Percentiles rank a stretch among this genome's conserved stretches.
Evolutionary conservation across 2,888 invertebrate genomes (phyloP).

Genomic region (Pilophorus perplexus): DNA sequence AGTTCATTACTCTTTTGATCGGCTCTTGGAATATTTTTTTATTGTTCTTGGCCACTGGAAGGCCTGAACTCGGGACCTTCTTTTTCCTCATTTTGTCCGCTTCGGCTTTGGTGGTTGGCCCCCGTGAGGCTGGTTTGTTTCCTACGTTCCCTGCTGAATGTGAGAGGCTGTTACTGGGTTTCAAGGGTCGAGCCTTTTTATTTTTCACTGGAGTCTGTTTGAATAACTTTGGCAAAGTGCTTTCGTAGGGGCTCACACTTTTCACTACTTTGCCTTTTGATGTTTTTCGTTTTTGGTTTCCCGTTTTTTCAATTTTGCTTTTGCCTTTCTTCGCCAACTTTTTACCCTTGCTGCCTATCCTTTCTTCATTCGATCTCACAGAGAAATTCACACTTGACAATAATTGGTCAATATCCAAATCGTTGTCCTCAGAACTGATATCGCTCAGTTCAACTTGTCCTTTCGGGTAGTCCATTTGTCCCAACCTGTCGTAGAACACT

Average conservation of each 20-base stretch:
- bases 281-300: not conserved
- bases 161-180: not conserved
- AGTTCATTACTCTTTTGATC: not conserved
- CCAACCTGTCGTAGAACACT: conserved; percentile 23
- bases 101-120: not conserved
- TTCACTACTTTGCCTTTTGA: not conserved
- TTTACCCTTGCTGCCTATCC: not conserved
- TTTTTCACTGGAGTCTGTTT: not conserved
- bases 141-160: not conserved
- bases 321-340: conserved; percentile 4
- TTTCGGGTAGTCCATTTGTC: conserved; percentile 17
- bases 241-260: conserved; percentile 1
- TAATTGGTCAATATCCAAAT: conserved; percentile 17
- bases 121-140: not conserved
- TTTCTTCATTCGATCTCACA: not conserved
- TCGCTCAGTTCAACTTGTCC: conserved; percentile 19
- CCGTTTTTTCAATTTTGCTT: not conserved
- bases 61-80: not conserved
- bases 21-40: conserved; percentile 7
- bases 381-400: conserved; percentile 4
- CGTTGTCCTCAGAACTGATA: conserved; percentile 23
- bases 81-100: not conserved
- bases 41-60: not conserved
- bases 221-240: not conserved
- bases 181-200: not conserved